Percentiles rank a stretch among this genome's conserved stretches.
Evolutionary conservation across 1,140 invertebrate species (phyloP).

Genomic region (Anagrus nilaparvatae): DNA sequence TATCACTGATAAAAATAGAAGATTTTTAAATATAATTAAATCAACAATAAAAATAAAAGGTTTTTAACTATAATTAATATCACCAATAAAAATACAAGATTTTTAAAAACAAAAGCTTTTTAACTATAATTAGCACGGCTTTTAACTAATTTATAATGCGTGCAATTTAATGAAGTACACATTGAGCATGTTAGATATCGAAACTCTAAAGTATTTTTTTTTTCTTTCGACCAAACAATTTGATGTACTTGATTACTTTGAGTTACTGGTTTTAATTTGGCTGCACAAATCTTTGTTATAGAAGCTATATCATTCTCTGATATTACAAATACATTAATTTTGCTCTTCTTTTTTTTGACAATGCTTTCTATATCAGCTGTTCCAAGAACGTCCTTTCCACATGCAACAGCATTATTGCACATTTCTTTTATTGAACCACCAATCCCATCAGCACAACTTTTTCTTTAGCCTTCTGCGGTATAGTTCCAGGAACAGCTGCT

Average conservation of each 20-base stretch:
- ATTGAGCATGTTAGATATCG: not conserved
- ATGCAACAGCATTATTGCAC: not conserved
- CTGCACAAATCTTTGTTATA: not conserved
- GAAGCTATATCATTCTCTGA: not conserved
- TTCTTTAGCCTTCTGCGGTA: not conserved
- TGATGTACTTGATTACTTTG: not conserved
- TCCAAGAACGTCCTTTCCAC: not conserved
- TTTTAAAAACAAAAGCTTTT: no score
- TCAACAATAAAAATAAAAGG: no score
- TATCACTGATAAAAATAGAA: no score
- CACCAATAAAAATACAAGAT: no score
- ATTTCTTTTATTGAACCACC: not conserved
- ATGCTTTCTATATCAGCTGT: not conserved
- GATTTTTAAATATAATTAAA: no score
- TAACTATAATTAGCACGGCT: no score
- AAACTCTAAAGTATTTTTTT: not conserved
- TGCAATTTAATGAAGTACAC: not conserved
- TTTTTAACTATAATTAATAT: no score
- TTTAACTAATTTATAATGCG: no score
- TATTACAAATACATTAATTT: not conserved
- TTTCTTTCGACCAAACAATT: not conserved
- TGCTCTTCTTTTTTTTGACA: not conserved
- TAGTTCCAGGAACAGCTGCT: not conserved
- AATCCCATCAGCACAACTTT: not conserved
- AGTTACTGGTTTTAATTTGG: not conserved